Evolutionary conservation across 2,113 vertebrate species (phyloP), one percentile per base, ranked within the genome.

Genomic region (Platichthys stellatus): DNA sequence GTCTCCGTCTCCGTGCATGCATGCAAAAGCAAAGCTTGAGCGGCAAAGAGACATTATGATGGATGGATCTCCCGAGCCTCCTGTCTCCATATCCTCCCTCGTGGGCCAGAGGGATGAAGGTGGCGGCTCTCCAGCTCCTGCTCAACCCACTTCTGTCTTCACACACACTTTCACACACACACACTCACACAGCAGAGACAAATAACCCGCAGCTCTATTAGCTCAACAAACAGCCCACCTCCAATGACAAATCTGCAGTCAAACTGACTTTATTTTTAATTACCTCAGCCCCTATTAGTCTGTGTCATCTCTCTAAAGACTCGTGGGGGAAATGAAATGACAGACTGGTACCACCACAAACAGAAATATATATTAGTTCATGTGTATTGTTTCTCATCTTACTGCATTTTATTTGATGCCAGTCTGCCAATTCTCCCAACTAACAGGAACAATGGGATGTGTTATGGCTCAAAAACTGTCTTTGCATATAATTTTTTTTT

Each of bases 61-160:
- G 80, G 86, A 90, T 92, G 83, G 80, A 80, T 83, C 88, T 90
- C 69, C 78, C 20, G 71, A 75, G 83, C 68, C 79, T 90, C 63
- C 79, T 58, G 81, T 90, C 84, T 89, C 85, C 85, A n/a, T n/a
- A n/a, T 81, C 85, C 80, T 88, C 87, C 86, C 82, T 87, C 45
- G 72, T 72, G 81, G 88, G 76, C 75, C 70, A 47, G 60, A 81
- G 80, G 63, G 85, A 88, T 54, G 82, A 87, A 82, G 74, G 87
- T 92, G 88, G 89, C 90, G 86, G 82, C 82, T 72, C 76, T 89
- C 82, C 87, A 88, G 54, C 82, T 81, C 76, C 59, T 40, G 40
- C 79, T 84, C 63, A 72, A 10, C 74, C 26, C 56, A 60, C 67
- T 58, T 77, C 69, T 73, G 57, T 65, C 83, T 58, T 8, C 18